Evolutionary conservation across 2,113 vertebrate species (phyloP), one percentile per base, ranked within the genome.

Genomic region (Crotalus viridis): DNA sequence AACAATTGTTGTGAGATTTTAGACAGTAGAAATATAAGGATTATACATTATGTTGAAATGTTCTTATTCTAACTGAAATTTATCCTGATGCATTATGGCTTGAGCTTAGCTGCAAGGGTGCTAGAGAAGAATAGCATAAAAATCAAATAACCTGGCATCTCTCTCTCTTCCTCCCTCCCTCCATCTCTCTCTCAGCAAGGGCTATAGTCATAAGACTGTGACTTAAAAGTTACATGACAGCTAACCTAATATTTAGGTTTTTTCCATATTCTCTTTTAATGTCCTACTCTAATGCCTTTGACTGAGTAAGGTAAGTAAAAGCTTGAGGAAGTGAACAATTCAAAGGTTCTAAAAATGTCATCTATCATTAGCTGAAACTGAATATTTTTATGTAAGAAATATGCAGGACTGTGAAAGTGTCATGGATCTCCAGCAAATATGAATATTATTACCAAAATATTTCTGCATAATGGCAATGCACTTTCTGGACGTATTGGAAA

Each of bases 1-100:
- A 94, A 94, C 94, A 90, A 55, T 26, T 59, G 8, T 17, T 95
- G 17, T 9, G 33, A 39, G 7, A 81, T 81, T 43, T 81, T 33
- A 81, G 17, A 9, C 74, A 81, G 33, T 21, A 39, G 74, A 81
- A 43, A 39, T 39, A 21, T 81, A 43, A 43, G 69, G 15, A 33
- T 43, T 81, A 19, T 19, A 19, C 17, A 56, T 56, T 56, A 56
- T 56, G 55, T 56, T 19, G 15, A 17, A 56, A 56, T 56, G 4
- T 56, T 56, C 17, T 56, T 56, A 56, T 56, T 56, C 55, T 19
- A 17, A 56, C 55, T 17, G 55, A 56, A 56, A 19, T 19, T 56
- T 17, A 56, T 4, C 55, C 15, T 17, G 55, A 56, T 56, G 15
- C 55, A 55, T 19, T 56, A 56, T 55, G 55, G 55, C 15, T 56